Percentiles rank a stretch among this genome's conserved stretches.
phyloP scores from a whole-genome alignment of 2,797 vertebrate genomes.

The Paramormyrops hopkinsi region DNA sequence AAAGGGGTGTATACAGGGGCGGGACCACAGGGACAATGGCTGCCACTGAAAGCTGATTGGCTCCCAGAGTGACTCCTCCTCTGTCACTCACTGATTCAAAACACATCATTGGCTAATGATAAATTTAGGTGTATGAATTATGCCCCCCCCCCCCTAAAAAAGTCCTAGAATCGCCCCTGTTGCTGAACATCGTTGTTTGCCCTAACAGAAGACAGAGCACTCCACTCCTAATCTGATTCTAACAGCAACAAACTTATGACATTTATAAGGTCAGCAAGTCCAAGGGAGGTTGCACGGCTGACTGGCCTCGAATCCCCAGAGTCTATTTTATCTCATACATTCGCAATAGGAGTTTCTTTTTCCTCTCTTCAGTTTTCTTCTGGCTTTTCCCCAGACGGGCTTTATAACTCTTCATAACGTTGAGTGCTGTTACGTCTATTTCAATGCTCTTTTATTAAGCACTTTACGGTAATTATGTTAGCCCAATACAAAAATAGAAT shows the following conservation, averaged over 20 bases:
- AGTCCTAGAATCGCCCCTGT: neutral
- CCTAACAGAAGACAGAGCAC: neutral
- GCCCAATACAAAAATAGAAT: conserved; percentile 7
- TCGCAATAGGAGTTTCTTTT: neutral
- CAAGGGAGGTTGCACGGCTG: neutral
- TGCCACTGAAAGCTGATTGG: neutral
- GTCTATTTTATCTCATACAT: neutral
- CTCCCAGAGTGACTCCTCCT: neutral
- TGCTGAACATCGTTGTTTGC: neutral
- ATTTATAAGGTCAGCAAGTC: neutral
- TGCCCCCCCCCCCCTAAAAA: neutral
- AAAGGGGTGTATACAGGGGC: neutral
- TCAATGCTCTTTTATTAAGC: neutral
- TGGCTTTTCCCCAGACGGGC: neutral
- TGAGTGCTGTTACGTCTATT: neutral
- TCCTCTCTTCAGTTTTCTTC: neutral
- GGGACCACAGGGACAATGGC: neutral
- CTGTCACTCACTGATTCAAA: neutral
- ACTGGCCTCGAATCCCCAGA: neutral
- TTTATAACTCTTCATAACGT: neutral
- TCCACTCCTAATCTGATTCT: neutral
- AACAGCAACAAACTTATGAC: neutral
- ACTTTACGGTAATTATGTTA: neutral
- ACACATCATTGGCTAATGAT: neutral
- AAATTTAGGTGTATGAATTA: neutral